Evolutionary conservation across 1,140 invertebrate genomes (phyloP), one percentile per base, ranked within the genome.

Genomic region (Mycetomoellerius zeteki): DNA sequence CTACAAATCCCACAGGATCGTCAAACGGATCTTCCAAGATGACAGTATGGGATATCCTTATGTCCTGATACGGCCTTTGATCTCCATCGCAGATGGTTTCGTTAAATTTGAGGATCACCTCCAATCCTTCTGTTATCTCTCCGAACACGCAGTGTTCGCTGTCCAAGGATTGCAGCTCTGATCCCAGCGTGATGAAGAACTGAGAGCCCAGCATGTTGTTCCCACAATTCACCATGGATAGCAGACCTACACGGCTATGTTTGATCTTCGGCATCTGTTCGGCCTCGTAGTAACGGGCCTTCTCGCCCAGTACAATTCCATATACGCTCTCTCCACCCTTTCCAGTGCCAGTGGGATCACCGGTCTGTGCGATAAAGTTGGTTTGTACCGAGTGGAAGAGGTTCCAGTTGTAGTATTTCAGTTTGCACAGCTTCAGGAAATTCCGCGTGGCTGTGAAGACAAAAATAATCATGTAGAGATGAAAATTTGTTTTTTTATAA

Each of bases 351-450:
- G 97, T 98, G 0, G 99, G 99, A 96, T 99, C 99, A 2, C 99
- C 99, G 69, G 99, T 99, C 96, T 99, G 99, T 1, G 99, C 99
- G 89, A 99, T 99, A 93, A 99, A 99, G 90, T 99, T 98, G 93
- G 97, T 96, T 94, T 99, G 97, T 80, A 99, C 97, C 1, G 97
- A 98, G 93, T 99, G 98, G 94, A 99, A 99, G 14, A 99, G 95
- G 94, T 97, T 98, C 94, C 97, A 99, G 95, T 99, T 99, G 96
- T 99, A 99, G 95, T 99, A 99, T 94, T 99, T 99, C 43, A 99
- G 96, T 96, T 99, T 99, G 96, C 99, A 99, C 47, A 99, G 95
- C 95, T 99, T 99, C 47, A 99, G 93, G 93, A 99, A 99, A 94
- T 99, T 99, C 30, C 98, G 95, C 92, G 98, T 99, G 91, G 98